A percentile compares a stretch with the other conserved stretches of the same genome.
phyloP scores from a whole-genome alignment of 2,888 invertebrate species.

The Diarsia dahlii region DNA sequence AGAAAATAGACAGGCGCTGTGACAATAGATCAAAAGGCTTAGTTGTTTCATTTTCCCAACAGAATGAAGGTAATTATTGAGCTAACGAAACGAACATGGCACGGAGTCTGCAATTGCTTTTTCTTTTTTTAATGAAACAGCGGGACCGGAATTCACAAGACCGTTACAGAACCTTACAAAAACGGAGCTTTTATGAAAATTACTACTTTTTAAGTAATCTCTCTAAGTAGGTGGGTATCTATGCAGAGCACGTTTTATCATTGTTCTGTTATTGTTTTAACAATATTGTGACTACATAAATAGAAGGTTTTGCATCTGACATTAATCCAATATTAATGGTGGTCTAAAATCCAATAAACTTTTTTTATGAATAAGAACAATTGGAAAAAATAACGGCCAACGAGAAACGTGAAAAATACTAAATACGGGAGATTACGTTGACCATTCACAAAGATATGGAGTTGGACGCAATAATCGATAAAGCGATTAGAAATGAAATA shows the following conservation, averaged over 20 bases:
- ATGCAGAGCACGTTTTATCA: conserved; percentile 7
- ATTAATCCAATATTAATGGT: conserved; percentile 17
- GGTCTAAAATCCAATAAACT: conserved; percentile 7
- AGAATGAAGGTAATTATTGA: conserved; percentile 67
- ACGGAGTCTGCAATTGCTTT: conserved; percentile 55
- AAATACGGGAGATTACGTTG: conserved; percentile 74
- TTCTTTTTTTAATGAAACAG: conserved; percentile 57
- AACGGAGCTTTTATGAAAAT: conserved; percentile 36
- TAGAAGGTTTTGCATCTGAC: background rate
- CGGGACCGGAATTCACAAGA: conserved; percentile 52
- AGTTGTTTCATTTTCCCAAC: conserved; percentile 57
- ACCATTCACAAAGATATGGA: conserved; percentile 57
- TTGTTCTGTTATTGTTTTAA: background rate
- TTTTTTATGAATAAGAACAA: conserved; percentile 54
- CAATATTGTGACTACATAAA: background rate
- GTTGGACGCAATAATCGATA: conserved; percentile 71
- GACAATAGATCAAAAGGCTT: conserved; percentile 52
- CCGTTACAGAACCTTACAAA: conserved; percentile 57
- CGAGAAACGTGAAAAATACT: conserved; percentile 68
- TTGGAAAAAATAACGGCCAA: conserved; percentile 52
- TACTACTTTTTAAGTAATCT: conserved; percentile 11
- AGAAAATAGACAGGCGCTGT: conserved; percentile 39
- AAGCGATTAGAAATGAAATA: conserved; percentile 83
- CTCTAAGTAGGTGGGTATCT: conserved; percentile 1
- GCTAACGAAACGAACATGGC: conserved; percentile 57